These are phyloP conservation scores for Disparrhopalites patrizii DNA, from an alignment of 2,888 invertebrate species.

Conservation along the genomic window DNA sequence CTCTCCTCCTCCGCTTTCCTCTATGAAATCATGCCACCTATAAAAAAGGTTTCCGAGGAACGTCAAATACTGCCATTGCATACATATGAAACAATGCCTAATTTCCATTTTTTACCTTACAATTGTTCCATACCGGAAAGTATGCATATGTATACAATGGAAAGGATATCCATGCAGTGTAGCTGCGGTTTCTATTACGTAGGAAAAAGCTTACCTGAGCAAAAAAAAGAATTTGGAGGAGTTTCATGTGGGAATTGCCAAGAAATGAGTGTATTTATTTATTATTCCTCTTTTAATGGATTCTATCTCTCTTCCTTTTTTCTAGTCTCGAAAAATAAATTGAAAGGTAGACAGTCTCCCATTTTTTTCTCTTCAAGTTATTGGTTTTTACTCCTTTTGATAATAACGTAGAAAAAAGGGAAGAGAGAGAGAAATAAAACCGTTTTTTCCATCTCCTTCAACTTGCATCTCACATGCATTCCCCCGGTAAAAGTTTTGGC, in stretches of 20 bases:
- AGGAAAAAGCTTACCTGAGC: not conserved
- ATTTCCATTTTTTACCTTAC: too few relatives aligned
- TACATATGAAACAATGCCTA: too few relatives aligned
- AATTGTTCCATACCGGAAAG: too few relatives aligned
- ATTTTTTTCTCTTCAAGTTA: not conserved
- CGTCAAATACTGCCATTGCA: too few relatives aligned
- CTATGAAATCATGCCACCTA: not conserved
- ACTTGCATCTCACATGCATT: too few relatives aligned
- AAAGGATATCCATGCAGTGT: not conserved
- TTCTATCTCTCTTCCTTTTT: too few relatives aligned
- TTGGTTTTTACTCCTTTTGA: not conserved
- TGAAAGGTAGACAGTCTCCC: too few relatives aligned
- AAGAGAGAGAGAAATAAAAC: too few relatives aligned
- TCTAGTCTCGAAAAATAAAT: not conserved
- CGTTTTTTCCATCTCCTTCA: too few relatives aligned
- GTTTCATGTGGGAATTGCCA: not conserved
- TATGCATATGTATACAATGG: too few relatives aligned
- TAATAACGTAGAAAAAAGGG: not conserved
- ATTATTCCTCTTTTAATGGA: constrained; percentile 4
- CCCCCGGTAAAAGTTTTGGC: too few relatives aligned
- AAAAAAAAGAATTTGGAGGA: not conserved
- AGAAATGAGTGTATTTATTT: not conserved
- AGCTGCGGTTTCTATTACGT: not conserved
- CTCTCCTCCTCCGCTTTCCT: not conserved
- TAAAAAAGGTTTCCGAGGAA: too few relatives aligned